Evolutionary conservation across 2,797 vertebrate genomes (phyloP), one percentile per base, ranked within the genome.

Genomic region (Odontamblyopus rebecca): DNA sequence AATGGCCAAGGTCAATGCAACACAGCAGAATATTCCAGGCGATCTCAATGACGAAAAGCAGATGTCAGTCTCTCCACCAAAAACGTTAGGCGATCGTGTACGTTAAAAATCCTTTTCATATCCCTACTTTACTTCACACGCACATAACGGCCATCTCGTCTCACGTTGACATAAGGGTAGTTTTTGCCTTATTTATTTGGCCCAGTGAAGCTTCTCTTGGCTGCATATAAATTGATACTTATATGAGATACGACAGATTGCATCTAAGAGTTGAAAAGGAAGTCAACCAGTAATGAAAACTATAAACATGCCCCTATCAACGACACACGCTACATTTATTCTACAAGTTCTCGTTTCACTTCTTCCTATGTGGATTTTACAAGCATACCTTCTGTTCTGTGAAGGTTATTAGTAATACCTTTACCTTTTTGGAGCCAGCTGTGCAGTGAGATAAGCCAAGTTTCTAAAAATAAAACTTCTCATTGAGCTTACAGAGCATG

Each of bases 401-500:
- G 69, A 83, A 86, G 80, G 79, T 89, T 84, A 90, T 77, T 80
- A 81, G 67, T 78, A 76, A 82, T 85, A 88, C 80, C 82, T 85
- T 88, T 89, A 88, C 85, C 79, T 89, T 87, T 85, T 79, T 70
- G n/a, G 63, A 75, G 80, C 68, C 82, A 83, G 85, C 89, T 91
- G 91, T 85, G 78, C 30, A 68, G 82, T 60, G 82, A 78, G 90
- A 92, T 92, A 93, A 92, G 60, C 78, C 53, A 13, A 60, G 65
- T n/a, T 72, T 75, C 87, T 89, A 89, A 91, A 91, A 92, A 89
- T 92, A 91, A 54, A 67, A 73, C 18, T 1, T 1, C 67, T 83
- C 74, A 74, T 84, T 86, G 61, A 26, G 70, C 67, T 71, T 73
- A 82, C 70, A 71, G 80, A 82, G 80, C 77, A 67, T 41, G 66